Base-by-base conservation (phyloP, 1,140 invertebrate genomes). In the Octopus bimaculoides region DNA sequence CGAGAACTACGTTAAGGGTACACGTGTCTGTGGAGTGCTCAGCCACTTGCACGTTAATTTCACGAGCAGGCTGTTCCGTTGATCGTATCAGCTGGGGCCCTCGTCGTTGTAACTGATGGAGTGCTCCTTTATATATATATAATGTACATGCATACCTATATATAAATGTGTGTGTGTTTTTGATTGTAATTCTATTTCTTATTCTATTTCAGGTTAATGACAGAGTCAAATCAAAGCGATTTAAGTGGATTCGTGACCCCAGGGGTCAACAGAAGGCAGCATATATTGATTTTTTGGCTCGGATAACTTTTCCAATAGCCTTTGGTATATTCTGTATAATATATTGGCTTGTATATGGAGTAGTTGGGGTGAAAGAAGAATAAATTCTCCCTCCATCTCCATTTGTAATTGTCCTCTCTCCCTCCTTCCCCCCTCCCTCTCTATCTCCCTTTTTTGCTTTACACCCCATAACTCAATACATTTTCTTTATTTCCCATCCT, bases 301-400 rank as follows among this genome's bases (percentile, higher is more conserved):
- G 84, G 52, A 53, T 85, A 56, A 73, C 80, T 4, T 85, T 85
- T 75, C 84, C 84, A 7, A 17, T 81, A 4, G 26, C 71, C n/a
- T 85, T 85, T 77, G 5, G 80, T 41, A 5, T 81, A 17, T 85
- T 85, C 78, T 82, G 80, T 61, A 56, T 80, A 54, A 54, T 80
- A 5, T 84, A 84, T 75, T 82, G 77, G 88, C 66, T 71, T 0
- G 66, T 71, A 0, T 71, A 71, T 14, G 66, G 66, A 14, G 66
- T 71, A 6, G 17, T 71, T 71, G 66, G 66, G 5, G 66, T 71
- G 17, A n/a, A 8, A n/a, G 66, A 71, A 71, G 66, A 71, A 71
- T 71, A 20, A 71, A 71, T 20, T 12, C 17, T 61, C 56, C 56
- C 17, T 61, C 56, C 56, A 12, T 61, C 17, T 61, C 56, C 9